Percentiles rank a stretch among this genome's conserved stretches.
Conservation (phyloP, 2,888 invertebrate species). For the Criorhina ranunculi region DNA sequence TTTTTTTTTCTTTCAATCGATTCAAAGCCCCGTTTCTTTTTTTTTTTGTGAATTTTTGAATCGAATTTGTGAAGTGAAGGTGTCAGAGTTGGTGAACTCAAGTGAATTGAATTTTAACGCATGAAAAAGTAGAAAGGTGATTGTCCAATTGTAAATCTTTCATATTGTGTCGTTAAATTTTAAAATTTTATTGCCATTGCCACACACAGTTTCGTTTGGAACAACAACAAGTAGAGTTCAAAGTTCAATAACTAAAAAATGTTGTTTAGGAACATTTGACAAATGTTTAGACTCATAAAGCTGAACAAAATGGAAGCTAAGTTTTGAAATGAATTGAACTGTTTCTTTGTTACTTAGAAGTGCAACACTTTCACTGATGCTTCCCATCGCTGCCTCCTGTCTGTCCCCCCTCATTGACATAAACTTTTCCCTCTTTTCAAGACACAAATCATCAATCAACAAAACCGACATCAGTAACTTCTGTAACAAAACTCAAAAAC, state of each 20-base stretch:
- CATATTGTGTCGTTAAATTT: no score
- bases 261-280: no score
- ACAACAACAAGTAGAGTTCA: not conserved
- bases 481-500: conserved; percentile 9
- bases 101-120: conserved; percentile 78
- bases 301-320: conserved; percentile 17
- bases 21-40: not conserved
- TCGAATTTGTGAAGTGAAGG: conserved; percentile 74
- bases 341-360: no score
- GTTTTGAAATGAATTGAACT: no score
- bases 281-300: conserved; percentile 48
- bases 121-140: conserved; percentile 18
- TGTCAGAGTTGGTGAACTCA: conserved; percentile 43
- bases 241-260: no score
- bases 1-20: not conserved
- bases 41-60: not conserved
- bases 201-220: no score
- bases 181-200: no score
- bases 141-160: no score
- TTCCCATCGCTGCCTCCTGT: no score
- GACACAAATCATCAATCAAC: conserved; percentile 34
- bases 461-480: conserved; percentile 32
- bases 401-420: no score
- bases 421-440: conserved; percentile 22
- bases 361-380: no score